phyloP scores from a whole-genome alignment of 2,797 vertebrate species.

The Phoeniculus purpureus region DNA sequence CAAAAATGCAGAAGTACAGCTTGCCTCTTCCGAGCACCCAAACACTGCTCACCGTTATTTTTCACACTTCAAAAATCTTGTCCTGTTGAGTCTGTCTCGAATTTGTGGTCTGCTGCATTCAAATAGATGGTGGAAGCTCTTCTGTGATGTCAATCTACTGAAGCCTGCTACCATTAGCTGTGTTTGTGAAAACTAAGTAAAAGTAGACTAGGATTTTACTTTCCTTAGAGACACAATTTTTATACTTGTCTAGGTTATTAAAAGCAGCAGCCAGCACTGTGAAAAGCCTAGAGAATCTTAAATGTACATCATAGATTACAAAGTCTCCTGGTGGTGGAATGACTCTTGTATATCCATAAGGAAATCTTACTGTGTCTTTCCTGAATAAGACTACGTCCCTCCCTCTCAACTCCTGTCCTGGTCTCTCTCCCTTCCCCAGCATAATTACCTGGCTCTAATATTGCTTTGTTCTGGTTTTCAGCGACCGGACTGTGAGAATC shows the following conservation, averaged over 20 bases:
- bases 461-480: constrained; percentile 62
- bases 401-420: too few relatives aligned
- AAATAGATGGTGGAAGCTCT: background rate
- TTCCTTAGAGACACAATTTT: background rate
- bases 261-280: background rate
- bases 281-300: background rate
- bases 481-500: constrained; percentile 95
- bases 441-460: background rate
- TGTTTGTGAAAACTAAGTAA: background rate
- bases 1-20: background rate
- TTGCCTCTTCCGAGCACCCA: background rate
- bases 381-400: background rate
- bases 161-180: background rate
- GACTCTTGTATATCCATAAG: background rate
- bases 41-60: background rate
- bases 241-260: background rate
- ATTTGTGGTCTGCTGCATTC: background rate
- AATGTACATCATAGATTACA: background rate
- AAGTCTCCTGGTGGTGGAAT: background rate
- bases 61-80: too few relatives aligned
- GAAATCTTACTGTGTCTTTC: background rate
- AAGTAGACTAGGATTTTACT: background rate
- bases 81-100: background rate
- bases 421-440: background rate
- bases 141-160: background rate